Evolutionary conservation across 2,888 invertebrate genomes (phyloP).

Genomic region (Luperina testacea): DNA sequence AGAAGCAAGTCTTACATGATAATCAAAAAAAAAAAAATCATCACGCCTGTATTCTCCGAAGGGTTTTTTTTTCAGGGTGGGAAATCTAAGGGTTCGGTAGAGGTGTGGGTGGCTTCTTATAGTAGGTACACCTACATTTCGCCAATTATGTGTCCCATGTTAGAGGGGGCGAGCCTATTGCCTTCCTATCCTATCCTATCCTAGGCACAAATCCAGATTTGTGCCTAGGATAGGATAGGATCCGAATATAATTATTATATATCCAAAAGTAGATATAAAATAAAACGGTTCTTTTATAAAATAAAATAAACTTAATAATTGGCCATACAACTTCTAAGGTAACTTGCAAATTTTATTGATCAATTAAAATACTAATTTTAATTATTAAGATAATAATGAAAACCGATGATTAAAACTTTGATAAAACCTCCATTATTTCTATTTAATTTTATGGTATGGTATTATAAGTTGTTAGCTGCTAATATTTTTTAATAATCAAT

Average conservation of each 20-base stretch:
- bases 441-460: constrained; percentile 22
- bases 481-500: background rate
- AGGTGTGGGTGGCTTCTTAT: no score
- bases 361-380: constrained; percentile 42
- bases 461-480: constrained; percentile 16
- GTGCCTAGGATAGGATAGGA: no score
- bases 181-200: no score
- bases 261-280: background rate
- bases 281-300: background rate
- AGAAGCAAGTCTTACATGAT: no score
- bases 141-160: background rate
- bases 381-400: constrained; percentile 20
- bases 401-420: constrained; percentile 26
- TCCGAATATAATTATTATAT: no score
- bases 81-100: no score
- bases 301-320: constrained; percentile 12
- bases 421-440: constrained; percentile 29
- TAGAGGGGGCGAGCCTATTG: background rate
- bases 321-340: background rate
- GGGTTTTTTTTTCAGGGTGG: no score
- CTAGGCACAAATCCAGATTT: no score
- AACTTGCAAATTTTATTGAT: constrained; percentile 33
- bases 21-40: background rate
- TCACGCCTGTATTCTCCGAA: background rate
- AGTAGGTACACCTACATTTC: no score